Percentiles rank a stretch among this genome's conserved stretches.
These are phyloP conservation scores for Hetaerina titia DNA, from an alignment of 2,888 invertebrate genomes.

Conservation along the genomic window DNA sequence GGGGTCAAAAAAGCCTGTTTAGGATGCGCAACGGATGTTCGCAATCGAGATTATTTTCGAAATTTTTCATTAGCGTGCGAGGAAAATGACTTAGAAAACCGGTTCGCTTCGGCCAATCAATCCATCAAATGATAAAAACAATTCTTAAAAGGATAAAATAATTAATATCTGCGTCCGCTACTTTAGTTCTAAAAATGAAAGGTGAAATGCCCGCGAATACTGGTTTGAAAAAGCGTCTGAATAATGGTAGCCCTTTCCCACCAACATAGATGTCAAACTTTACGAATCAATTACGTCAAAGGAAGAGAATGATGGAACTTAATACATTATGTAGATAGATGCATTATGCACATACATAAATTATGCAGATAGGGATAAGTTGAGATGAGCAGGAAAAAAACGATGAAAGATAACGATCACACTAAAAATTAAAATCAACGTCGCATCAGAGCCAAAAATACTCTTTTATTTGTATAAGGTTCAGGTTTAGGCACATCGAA, in stretches of 20 bases:
- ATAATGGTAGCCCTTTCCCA: not conserved
- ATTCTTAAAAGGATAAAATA: not conserved
- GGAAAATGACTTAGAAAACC: not conserved
- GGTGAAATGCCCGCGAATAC: not conserved
- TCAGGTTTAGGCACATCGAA: too few species aligned
- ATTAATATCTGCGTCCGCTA: not conserved
- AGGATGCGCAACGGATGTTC: not conserved
- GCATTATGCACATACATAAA: not conserved
- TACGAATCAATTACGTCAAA: not conserved
- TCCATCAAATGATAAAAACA: not conserved
- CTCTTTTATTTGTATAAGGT: too few species aligned
- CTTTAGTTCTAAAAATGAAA: not conserved
- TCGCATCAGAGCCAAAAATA: too few species aligned
- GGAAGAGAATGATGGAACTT: not conserved
- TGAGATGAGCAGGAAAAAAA: not conserved
- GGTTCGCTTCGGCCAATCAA: not conserved
- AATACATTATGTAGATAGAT: not conserved
- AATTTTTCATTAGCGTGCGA: not conserved
- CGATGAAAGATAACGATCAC: too few species aligned
- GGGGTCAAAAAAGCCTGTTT: not conserved
- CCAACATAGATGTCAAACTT: not conserved
- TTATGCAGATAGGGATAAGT: not conserved
- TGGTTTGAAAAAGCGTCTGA: not conserved
- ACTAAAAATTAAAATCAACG: too few species aligned
- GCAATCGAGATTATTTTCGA: not conserved